Conservation (phyloP, 2,888 invertebrate genomes). For the Lamellibrachia satsuma region DNA sequence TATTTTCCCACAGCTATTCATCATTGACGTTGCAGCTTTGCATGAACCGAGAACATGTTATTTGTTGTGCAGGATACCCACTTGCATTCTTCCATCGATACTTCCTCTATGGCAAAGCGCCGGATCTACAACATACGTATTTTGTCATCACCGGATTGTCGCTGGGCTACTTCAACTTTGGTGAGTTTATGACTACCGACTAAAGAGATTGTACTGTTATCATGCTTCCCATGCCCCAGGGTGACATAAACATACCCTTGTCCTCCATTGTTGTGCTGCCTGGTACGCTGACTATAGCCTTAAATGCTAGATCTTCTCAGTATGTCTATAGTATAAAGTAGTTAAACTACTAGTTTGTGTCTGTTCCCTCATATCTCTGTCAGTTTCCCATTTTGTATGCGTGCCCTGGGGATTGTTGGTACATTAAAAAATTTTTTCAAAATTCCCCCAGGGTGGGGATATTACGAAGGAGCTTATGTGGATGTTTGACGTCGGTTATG, state of each 20-base stretch:
- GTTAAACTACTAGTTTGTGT: too few species aligned
- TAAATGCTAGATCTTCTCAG: too few species aligned
- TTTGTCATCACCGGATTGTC: conserved; percentile 78
- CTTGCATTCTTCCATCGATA: conserved; percentile 75
- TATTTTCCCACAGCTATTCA: neutral
- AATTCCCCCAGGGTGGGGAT: too few species aligned
- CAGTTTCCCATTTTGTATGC: too few species aligned
- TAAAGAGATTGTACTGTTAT: neutral
- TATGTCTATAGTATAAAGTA: too few species aligned
- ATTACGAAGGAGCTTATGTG: too few species aligned
- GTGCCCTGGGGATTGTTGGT: too few species aligned
- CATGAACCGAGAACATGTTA: neutral
- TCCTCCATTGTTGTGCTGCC: neutral
- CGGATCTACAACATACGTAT: conserved; percentile 76
- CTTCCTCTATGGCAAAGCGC: conserved; percentile 70
- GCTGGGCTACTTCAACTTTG: conserved; percentile 87
- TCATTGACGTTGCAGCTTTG: neutral
- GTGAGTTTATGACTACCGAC: conserved; percentile 65
- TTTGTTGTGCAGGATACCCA: conserved; percentile 75
- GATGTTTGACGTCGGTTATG: too few species aligned
- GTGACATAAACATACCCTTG: neutral
- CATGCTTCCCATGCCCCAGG: neutral
- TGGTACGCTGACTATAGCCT: neutral
- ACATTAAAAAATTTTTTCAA: too few species aligned
- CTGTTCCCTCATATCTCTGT: too few species aligned